Conservation (phyloP, 1,140 invertebrate genomes). For the Atopsyche davidsoni region DNA sequence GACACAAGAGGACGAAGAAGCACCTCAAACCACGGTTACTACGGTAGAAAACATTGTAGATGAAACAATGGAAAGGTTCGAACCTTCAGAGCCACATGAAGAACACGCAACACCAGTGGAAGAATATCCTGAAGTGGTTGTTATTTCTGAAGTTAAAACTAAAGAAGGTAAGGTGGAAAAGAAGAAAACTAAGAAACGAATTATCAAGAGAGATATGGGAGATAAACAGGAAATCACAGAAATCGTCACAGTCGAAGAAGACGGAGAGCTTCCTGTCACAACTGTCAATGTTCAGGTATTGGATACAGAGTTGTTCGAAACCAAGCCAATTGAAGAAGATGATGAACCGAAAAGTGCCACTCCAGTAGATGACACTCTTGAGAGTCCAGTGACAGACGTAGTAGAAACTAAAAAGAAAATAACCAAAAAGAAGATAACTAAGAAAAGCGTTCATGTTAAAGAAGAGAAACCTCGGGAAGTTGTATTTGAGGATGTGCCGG, state of each 20-base stretch:
- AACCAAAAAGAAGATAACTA: conserved; percentile 21
- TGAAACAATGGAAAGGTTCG: conserved; percentile 10
- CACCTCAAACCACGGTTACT: conserved; percentile 29
- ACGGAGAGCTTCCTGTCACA: conserved; percentile 34
- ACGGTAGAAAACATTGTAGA: conserved; percentile 26
- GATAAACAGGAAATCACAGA: conserved; percentile 35
- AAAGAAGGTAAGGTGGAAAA: conserved; percentile 32
- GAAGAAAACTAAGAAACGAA: conserved; percentile 29
- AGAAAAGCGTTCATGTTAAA: too few species aligned
- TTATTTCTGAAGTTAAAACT: conserved; percentile 38
- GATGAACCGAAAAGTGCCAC: conserved; percentile 24
- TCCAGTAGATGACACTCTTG: background rate
- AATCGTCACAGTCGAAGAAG: conserved; percentile 38
- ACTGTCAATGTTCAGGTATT: conserved; percentile 31
- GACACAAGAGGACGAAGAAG: conserved; percentile 25
- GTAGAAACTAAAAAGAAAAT: conserved; percentile 17
- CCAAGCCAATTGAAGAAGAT: conserved; percentile 16
- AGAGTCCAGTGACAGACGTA: conserved; percentile 24
- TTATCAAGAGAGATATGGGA: conserved; percentile 34
- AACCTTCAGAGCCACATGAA: background rate
- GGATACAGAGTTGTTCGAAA: background rate
- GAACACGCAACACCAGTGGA: conserved; percentile 1
- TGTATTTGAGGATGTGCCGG: too few species aligned
- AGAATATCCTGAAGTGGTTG: conserved; percentile 19
- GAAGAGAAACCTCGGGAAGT: too few species aligned